Evolutionary conservation across 2,888 invertebrate species (phyloP), one percentile per base, ranked within the genome.

Genomic region (Eubasilissa splendida): DNA sequence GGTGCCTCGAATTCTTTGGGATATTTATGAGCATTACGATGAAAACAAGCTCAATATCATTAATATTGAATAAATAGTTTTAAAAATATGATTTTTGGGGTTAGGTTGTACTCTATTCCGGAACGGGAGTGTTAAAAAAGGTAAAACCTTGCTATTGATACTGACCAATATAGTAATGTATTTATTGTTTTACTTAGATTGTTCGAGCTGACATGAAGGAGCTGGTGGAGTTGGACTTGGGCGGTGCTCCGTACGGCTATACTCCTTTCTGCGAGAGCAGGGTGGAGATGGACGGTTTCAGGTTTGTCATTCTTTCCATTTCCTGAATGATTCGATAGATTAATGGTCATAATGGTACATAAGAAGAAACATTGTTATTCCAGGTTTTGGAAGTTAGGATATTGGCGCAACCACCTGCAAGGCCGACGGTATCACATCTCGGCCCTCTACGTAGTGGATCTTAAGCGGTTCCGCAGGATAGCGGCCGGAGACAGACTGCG

Each of bases 381-480:
- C 84, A 93, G 96, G 85, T 99, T 99, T 90, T 99, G 99, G 99
- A 98, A 97, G 88, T 96, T 96, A 86, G 99, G 99, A n/a, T 99
- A 99, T 88, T 99, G 99, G 99, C 94, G 96, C 81, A 98, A 96
- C 88, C 99, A 99, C 91, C 90, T 99, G 83, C 99, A 91, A 84
- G 97, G 98, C 0, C 93, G 99, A 84, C 94, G 94, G 86, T 99
- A 99, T 89, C 97, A 97, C 88, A 97, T 96, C 89, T 98, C 98
- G 85, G 99, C 99, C 4, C 90, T 99, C 83, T 99, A 99, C 89
- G 99, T 99, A 58, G 99, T 99, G 22, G 99, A 99, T 89, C 91
- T 99, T 86, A 97, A 96, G 88, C 93, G 97, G 83, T 99, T 99
- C 92, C 93, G 99, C 3, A 94, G 97, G 86, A 96, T 99, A 86